Percentiles rank a stretch among this genome's conserved stretches.
These are phyloP conservation scores for Drosophila conformis DNA, from an alignment of 2,888 invertebrate genomes.

Conservation along the genomic window DNA sequence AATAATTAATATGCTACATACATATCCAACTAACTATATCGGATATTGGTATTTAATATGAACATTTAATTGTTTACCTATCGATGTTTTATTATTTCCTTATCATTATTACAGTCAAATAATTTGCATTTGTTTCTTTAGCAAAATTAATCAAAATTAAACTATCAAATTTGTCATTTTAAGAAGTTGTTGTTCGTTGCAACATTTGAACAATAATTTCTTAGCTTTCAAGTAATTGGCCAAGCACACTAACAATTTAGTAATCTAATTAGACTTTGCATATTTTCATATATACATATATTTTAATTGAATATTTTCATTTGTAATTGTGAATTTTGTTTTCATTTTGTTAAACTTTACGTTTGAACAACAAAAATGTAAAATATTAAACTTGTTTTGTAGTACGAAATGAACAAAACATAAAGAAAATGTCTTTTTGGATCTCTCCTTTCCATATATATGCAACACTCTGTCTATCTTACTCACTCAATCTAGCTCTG, in stretches of 20 bases:
- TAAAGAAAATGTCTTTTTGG: slow-evolving; percentile 84
- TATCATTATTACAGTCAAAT: slow-evolving; percentile 24
- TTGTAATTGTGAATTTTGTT: slow-evolving; percentile 35
- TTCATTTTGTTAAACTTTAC: slow-evolving; percentile 13
- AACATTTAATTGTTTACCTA: slow-evolving; percentile 65
- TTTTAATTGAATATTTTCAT: slow-evolving; percentile 46
- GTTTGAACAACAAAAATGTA: slow-evolving; percentile 60
- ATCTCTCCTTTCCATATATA: slow-evolving; percentile 73
- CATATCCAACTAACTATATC: slow-evolving; percentile 58
- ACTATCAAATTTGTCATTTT: background rate
- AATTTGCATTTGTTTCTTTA: slow-evolving; percentile 37
- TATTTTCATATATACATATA: slow-evolving; percentile 22
- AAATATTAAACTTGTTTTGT: slow-evolving; percentile 62
- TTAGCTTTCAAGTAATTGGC: slow-evolving; percentile 24
- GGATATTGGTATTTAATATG: slow-evolving; percentile 70
- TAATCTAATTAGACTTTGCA: slow-evolving; percentile 48
- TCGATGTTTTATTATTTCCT: slow-evolving; percentile 65
- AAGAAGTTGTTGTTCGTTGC: slow-evolving; percentile 28
- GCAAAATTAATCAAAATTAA: background rate
- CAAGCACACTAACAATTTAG: slow-evolving; percentile 36
- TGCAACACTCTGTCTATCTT: slow-evolving; percentile 45
- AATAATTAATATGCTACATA: slow-evolving; percentile 51
- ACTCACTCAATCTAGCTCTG: slow-evolving; percentile 34
- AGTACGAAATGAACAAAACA: slow-evolving; percentile 58
- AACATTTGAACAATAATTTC: slow-evolving; percentile 22